Base-by-base conservation (phyloP, 2,113 vertebrate genomes). In the Aythya baeri region DNA sequence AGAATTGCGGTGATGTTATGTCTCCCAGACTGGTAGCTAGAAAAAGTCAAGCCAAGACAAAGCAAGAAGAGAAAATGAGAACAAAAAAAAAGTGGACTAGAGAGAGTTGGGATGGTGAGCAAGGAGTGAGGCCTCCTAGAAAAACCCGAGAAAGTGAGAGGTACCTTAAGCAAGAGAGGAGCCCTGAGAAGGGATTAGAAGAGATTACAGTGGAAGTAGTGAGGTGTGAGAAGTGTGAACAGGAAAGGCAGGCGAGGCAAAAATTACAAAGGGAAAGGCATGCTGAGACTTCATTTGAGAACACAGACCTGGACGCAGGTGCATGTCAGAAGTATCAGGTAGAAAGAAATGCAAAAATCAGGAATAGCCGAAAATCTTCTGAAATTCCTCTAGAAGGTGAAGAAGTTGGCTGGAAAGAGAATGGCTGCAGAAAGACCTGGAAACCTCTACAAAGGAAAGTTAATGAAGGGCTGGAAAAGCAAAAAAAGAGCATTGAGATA, bases 221-320 rank as follows among this genome's bases (percentile, higher is more conserved):
- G 87, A 93, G 95, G 21, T 98, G 98, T 44, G 97, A 98, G 87
- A 97, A 97, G 54, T 98, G 97, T 7, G 96, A 96, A 78, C 82
- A 90, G 12, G 96, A 98, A 85, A 86, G 93, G 41, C 95, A 97
- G 38, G 94, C 92, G 20, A 97, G 94, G 14, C 94, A 97, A 38
- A 96, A 92, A 41, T 49, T 94, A 43, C 89, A 94, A 74, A 86
- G 93, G 49, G 98, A 98, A 62, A 93, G 89, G 75, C 83, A 49
- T 18, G 72, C 81, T 57, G 94, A 96, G 73, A 67, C 83, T 18
- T 91, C 96, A 0, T 86, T 93, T 88, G 98, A 97, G 26, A 95
- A 66, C 6, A 97, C 95, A 23, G 95, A 98, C 71, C 83, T 96
- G 76, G 97, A 72, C 59, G 3, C 96, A 66, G 96, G 88, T 0